A percentile compares a stretch with the other conserved stretches of the same genome.
Conservation (phyloP, 2,888 invertebrate genomes). For the Reticulitermes lucifugus region DNA sequence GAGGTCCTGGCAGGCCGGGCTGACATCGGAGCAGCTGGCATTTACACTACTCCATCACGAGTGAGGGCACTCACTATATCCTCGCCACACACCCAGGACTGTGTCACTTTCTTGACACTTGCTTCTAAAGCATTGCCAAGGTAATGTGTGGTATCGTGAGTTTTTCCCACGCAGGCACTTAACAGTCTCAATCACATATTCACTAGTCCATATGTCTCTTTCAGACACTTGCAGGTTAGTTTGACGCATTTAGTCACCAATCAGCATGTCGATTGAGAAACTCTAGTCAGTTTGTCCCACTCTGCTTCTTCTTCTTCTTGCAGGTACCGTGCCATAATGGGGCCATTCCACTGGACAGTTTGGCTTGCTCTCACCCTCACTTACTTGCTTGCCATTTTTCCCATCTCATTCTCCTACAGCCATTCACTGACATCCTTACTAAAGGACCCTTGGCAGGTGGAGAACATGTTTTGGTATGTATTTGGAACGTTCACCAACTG, state of each 20-base stretch:
- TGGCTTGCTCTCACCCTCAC: slow-evolving; percentile 79
- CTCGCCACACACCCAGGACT: slow-evolving; percentile 77
- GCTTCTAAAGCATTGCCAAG: slow-evolving; percentile 83
- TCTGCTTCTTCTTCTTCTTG: slow-evolving; percentile 41
- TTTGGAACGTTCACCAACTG: slow-evolving; percentile 88
- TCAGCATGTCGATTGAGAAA: no score
- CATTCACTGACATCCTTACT: slow-evolving; percentile 74
- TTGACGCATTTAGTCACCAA: no score
- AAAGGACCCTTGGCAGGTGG: slow-evolving; percentile 77
- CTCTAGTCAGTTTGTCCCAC: no score
- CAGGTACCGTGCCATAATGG: slow-evolving; percentile 85
- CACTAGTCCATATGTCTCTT: no score
- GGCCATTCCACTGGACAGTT: slow-evolving; percentile 85
- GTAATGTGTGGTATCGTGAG: slow-evolving; percentile 59
- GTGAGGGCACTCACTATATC: slow-evolving; percentile 70
- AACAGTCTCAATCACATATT: neutral
- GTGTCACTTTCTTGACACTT: slow-evolving; percentile 81
- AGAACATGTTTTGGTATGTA: slow-evolving; percentile 90
- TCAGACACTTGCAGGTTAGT: no score
- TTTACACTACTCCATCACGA: slow-evolving; percentile 72
- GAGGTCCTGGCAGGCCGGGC: slow-evolving; percentile 68
- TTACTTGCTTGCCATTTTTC: slow-evolving; percentile 80
- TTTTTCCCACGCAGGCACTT: neutral
- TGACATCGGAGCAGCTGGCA: slow-evolving; percentile 79
- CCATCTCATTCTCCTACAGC: slow-evolving; percentile 79